Conservation (phyloP, 2,113 vertebrate genomes). For the Sitta europaea region DNA sequence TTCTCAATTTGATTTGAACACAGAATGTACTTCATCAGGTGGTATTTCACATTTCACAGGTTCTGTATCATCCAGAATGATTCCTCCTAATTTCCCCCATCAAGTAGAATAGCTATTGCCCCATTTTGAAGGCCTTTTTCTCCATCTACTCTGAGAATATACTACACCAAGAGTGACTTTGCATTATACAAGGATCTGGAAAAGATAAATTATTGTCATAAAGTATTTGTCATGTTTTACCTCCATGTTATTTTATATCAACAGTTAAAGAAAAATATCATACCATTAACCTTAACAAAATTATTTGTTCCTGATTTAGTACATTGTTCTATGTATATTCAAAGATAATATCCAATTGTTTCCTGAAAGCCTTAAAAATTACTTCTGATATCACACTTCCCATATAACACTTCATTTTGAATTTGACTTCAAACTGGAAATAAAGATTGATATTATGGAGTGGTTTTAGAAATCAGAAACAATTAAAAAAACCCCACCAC, state of each 20-base stretch:
- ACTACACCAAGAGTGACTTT: background rate
- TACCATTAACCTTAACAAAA: background rate
- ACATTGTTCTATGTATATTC: background rate
- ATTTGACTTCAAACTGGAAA: background rate
- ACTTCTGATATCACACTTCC: background rate
- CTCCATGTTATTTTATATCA: background rate
- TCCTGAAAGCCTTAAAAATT: background rate
- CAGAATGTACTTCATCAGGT: rapidly evolving
- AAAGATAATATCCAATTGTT: background rate
- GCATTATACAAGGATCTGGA: background rate
- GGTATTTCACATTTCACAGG: background rate
- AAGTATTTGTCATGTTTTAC: background rate
- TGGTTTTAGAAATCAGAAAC: background rate
- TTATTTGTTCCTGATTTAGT: background rate
- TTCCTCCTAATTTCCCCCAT: background rate
- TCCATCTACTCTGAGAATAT: background rate
- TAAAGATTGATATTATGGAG: background rate
- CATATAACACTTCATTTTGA: background rate
- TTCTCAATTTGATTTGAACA: background rate
- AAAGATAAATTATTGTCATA: background rate
- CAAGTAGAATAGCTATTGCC: background rate
- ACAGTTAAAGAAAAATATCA: background rate
- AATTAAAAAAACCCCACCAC: background rate
- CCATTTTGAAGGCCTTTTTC: background rate
- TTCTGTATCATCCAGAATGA: background rate